A percentile compares a stretch with the other conserved stretches of the same genome.
Conservation (phyloP, 2,888 invertebrate species). For the Phyto melanocephala region DNA sequence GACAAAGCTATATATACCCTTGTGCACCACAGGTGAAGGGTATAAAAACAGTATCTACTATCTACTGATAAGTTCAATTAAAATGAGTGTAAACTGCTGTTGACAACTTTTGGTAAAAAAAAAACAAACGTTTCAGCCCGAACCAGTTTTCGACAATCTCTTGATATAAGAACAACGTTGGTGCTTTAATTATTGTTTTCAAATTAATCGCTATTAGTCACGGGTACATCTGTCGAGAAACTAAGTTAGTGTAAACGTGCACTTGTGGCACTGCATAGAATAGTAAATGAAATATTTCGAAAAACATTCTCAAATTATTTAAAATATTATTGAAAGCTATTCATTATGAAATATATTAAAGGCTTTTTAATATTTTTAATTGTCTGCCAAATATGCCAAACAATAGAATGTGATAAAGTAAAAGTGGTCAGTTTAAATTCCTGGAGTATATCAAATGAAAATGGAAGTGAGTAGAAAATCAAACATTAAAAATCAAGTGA, state of each 20-base stretch:
- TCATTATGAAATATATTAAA: slow-evolving; percentile 26
- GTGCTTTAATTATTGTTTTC: background rate
- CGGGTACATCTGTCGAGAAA: background rate
- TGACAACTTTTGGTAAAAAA: background rate
- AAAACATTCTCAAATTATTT: background rate
- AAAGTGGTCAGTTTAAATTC: slow-evolving; percentile 69
- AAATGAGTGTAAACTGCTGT: slow-evolving; percentile 4
- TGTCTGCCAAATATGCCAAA: background rate
- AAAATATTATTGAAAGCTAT: slow-evolving; percentile 11
- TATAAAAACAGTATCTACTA: background rate
- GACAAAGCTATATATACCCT: no score
- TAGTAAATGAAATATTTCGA: background rate
- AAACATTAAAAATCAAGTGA: background rate
- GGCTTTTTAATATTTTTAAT: slow-evolving; percentile 1
- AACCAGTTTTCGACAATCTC: slow-evolving; percentile 45
- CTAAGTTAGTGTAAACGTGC: background rate
- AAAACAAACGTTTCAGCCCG: background rate
- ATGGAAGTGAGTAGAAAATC: slow-evolving; percentile 69
- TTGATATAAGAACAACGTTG: slow-evolving; percentile 17
- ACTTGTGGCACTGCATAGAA: slow-evolving; percentile 14
- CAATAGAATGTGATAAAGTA: slow-evolving; percentile 64
- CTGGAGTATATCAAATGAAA: slow-evolving; percentile 72
- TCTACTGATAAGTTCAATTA: slow-evolving; percentile 19
- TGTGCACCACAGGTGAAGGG: background rate
- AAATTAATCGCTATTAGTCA: background rate